These are phyloP conservation scores for Cisticola juncidis DNA, from an alignment of 2,113 vertebrate species.

Conservation along the genomic window DNA sequence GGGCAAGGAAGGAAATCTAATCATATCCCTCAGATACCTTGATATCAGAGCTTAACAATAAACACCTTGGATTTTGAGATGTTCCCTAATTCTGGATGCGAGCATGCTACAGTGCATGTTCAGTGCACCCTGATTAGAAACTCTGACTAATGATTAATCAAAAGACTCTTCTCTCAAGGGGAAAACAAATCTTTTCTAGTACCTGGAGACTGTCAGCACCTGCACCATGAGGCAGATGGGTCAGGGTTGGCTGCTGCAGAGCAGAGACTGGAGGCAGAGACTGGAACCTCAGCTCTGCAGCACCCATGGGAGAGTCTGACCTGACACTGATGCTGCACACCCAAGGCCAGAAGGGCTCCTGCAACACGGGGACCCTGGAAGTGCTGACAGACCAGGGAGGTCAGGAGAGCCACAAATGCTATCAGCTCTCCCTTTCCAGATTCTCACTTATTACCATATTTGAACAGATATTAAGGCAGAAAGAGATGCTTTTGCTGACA, in stretches of 20 bases:
- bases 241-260: background rate
- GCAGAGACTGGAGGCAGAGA: background rate
- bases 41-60: background rate
- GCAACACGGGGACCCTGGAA: background rate
- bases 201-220: background rate
- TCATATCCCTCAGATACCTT: background rate
- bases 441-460: background rate
- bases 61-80: background rate
- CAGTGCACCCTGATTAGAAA: background rate
- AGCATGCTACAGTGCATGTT: background rate
- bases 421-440: background rate
- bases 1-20: background rate
- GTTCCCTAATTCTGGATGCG: background rate
- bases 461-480: background rate
- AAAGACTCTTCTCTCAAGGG: background rate
- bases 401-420: background rate
- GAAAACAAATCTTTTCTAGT: background rate
- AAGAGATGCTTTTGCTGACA: background rate
- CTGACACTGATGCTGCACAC: background rate
- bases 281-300: background rate
- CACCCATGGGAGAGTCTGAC: background rate
- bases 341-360: background rate
- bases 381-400: background rate
- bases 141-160: background rate
- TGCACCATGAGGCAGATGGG: background rate